Base-by-base conservation (phyloP, 92 coral and sea anemone genomes). In the Bergia puertoricense region DNA sequence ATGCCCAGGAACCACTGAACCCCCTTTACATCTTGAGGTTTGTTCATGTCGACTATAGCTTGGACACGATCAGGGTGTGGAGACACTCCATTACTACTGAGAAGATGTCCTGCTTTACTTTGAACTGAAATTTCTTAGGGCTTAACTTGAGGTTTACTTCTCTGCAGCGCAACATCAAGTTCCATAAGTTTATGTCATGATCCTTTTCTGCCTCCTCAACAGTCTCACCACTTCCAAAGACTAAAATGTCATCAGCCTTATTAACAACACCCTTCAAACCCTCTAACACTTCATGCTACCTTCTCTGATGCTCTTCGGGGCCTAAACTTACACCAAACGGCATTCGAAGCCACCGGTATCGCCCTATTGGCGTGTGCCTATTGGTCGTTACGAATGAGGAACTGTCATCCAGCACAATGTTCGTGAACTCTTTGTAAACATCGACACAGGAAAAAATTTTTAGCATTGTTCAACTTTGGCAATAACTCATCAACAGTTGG, bases 141-240 rank as follows among this genome's bases (percentile, higher is more conserved):
- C 14, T 62, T 84, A 39, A 76, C 74, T 86, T 86, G 43, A 86
- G 82, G 56, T 76, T 86, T 7, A 74, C 81, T 30, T 86, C 89
- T 45, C 74, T 59, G 82, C 89, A 86, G 46, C 89, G 89, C 48
- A 74, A 86, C 82, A 75, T 51, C 48, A 76, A 86, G 51, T 74
- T 76, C 74, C 56, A 76, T 40, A 86, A 76, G 72, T 86, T 76
- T 15, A 23, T 74, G 38, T 86, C 82, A 57, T 86, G 76, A 74
- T 85, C 88, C 37, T 85, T 85, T 30, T 68, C 80, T 30, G 88
- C 83, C 30, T 79, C 83, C 50, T 79, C 83, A 2, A 79, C 62
- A 79, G 37, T 79, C 14, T 79, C 83, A 37, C 83, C 83, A 79
- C 50, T 40, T 23, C 83, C 83, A 8, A 79, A 48, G 8, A 79